Percentiles rank a stretch among this genome's conserved stretches.
These are phyloP conservation scores for Setophaga kirtlandii DNA, from an alignment of 2,113 vertebrate species.

Conservation along the genomic window DNA sequence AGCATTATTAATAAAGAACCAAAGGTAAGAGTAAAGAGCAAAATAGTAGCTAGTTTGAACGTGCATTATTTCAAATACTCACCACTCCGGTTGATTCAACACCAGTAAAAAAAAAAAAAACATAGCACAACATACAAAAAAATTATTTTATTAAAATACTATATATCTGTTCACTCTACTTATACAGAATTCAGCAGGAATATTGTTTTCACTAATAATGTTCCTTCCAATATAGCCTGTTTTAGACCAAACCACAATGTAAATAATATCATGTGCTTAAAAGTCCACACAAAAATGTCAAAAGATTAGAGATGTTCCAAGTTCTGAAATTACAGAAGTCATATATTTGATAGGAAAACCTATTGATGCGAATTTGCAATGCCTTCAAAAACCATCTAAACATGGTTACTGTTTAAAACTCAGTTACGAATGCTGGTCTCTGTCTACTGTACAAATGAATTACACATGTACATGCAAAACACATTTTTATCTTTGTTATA, in stretches of 20 bases:
- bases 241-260: neutral
- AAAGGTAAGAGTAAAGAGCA: neutral
- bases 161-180: neutral
- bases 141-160: neutral
- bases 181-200: neutral
- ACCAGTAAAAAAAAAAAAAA: neutral
- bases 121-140: neutral
- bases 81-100: neutral
- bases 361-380: neutral
- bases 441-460: neutral
- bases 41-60: neutral
- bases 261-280: neutral
- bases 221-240: neutral
- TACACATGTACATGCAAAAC: neutral
- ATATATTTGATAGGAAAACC: neutral
- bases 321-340: neutral
- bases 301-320: neutral
- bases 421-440: neutral
- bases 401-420: neutral
- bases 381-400: neutral
- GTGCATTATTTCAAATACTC: neutral
- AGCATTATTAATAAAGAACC: neutral
- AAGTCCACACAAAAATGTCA: neutral
- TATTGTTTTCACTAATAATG: neutral
- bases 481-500: neutral